A percentile compares a stretch with the other conserved stretches of the same genome.
Conservation (phyloP, 2,113 vertebrate species). For the Sporophila hypoxantha region DNA sequence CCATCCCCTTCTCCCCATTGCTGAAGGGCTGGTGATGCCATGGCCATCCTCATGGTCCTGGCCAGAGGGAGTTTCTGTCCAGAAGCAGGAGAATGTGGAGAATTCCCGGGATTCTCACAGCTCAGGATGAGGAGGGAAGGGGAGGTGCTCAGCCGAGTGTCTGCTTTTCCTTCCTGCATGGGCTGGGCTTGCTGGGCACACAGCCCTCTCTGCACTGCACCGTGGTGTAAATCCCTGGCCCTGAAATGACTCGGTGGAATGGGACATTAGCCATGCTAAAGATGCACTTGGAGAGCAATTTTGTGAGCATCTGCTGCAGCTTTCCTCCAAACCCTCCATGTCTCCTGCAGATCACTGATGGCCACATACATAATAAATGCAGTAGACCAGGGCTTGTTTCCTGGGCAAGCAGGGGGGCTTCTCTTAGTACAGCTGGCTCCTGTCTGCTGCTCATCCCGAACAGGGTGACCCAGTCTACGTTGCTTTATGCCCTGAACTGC, state of each 20-base stretch:
- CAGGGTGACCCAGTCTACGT: neutral
- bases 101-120: rapidly evolving
- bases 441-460: neutral
- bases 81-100: neutral
- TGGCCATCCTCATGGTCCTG: neutral
- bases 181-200: neutral
- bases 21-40: neutral
- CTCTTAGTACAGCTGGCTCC: neutral
- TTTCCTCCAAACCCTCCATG: neutral
- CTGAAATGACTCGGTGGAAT: rapidly evolving
- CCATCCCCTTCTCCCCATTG: neutral
- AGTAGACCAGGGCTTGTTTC: neutral
- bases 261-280: neutral
- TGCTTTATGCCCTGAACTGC: neutral
- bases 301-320: neutral
- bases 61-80: neutral
- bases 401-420: neutral
- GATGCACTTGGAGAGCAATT: neutral
- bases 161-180: neutral
- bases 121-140: neutral
- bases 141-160: neutral
- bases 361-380: neutral
- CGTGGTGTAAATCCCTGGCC: neutral
- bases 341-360: neutral
- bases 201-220: neutral